Percentiles rank a stretch among this genome's conserved stretches.
These are phyloP conservation scores for Dynastes hyllus DNA, from an alignment of 2,888 invertebrate genomes.

Conservation along the genomic window DNA sequence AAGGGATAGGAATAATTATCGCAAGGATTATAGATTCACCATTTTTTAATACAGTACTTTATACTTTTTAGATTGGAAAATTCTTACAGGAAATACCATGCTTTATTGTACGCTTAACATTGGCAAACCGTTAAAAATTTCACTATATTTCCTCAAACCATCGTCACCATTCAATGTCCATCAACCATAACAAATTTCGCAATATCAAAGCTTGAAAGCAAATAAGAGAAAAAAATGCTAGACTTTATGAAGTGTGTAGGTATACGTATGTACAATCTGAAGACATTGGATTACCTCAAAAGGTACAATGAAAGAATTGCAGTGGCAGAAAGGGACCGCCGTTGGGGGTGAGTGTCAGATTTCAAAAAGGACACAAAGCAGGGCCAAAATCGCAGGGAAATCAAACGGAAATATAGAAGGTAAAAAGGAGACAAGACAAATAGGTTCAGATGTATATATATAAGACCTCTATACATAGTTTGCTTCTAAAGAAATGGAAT, in stretches of 20 bases:
- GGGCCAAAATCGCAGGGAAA: background rate
- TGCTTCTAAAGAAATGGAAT: background rate
- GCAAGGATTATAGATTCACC: too few species aligned
- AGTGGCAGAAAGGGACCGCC: background rate
- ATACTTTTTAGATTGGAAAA: too few species aligned
- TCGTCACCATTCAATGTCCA: background rate
- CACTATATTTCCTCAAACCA: background rate
- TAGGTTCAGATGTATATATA: background rate
- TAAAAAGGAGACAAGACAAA: background rate
- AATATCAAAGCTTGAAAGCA: background rate
- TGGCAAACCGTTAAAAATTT: background rate
- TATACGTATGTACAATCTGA: background rate
- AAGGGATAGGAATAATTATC: too few species aligned
- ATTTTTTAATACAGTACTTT: too few species aligned
- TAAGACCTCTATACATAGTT: background rate
- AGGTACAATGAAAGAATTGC: background rate
- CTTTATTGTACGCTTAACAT: background rate
- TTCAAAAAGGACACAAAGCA: conserved; percentile 4
- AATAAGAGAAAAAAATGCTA: background rate
- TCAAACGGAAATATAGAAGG: conserved; percentile 6
- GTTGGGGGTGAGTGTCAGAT: background rate
- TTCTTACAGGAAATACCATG: too few species aligned
- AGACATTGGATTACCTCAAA: conserved; percentile 6
- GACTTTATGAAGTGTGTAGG: too few species aligned
- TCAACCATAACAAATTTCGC: background rate